Evolutionary conservation across 2,797 vertebrate species (phyloP), one percentile per base, ranked within the genome.

Genomic region (Phrynocephalus vlangalii): DNA sequence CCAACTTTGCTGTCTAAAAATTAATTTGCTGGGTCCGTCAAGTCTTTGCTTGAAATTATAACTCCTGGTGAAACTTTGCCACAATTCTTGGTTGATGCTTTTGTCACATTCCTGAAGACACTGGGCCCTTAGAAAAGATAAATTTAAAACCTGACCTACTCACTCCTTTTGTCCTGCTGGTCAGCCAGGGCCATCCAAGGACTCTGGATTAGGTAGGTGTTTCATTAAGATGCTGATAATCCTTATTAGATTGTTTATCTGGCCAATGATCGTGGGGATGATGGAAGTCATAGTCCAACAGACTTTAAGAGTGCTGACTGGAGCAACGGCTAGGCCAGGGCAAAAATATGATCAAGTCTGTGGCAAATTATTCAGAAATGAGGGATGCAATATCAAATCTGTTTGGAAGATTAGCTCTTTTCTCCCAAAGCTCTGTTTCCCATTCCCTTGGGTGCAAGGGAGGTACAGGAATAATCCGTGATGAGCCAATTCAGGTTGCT

Each of bases 141-240:
- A 66, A 79, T 44, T 15, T 50, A 26, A 71, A 9, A 20, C 1
- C 16, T 85, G 70, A 90, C 24, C 2, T 82, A 44, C 66, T 71
- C 77, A 81, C 44, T 48, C 22, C 44, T 30, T 86, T 81, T 82
- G 83, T 67, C 28, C 56, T 87, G 0, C 0, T 33, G 80, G 60
- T 83, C 48, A 60, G 77, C 60, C 78, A 82, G 52, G 86, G 86
- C 87, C 86, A 91, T 88, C 63, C 80, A 73, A 89, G 79, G 75
- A 63, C 52, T 56, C 13, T 56, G 52, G 52, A 56, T 56, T 87
- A 76, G 79, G 28, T n/a, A 80, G 80, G 26, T 24, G 82, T 82
- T 89, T 91, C 89, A 88, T 83, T 83, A 79, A 38, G 60, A 4
- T 85, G 38, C 7, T 67, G 82, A 8, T 68, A 24, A 44, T 6